Evolutionary conservation across 1,140 invertebrate genomes (phyloP), one percentile per base, ranked within the genome.

Genomic region (Cydia fagiglandana): DNA sequence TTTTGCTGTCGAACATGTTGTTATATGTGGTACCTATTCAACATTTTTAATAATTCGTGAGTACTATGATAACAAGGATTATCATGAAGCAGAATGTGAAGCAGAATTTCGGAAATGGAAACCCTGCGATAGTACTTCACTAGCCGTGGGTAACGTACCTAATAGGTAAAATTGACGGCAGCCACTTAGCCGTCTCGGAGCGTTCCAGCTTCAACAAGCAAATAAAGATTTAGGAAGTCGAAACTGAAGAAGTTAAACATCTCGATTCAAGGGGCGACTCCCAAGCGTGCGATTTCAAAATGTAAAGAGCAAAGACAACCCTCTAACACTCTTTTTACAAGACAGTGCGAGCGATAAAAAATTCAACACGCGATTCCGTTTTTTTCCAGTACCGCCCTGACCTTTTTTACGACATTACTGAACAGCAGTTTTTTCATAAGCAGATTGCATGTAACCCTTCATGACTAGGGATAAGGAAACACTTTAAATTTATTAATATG

Each of bases 341-440:
- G 79, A 85, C 80, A 85, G 79, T 82, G 80, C 80, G 73, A 66
- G 76, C 74, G 79, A 83, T 86, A 84, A 85, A 88, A 86, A 83
- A 86, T 84, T 86, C 83, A 86, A 79, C 76, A 83, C 77, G 77
- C 50, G 77, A 83, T 82, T 83, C 78, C 75, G 77, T 82, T 82
- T 85, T 83, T 81, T 85, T 82, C 81, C 79, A 80, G 76, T 81
- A 79, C 79, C 76, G 64, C 78, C 76, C 77, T 81, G 82, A 82
- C 85, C 84, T 82, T 86, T 84, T 86, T 85, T 84, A 84, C 78
- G 78, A 80, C 78, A 79, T 83, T 80, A 78, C 76, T 78, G 66
- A 41, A 75, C 77, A 77, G 73, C 77, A 78, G 73, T 80, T 81
- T 82, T 82, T 79, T 80, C 68, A 82, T 76, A 80, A 82, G 75